phyloP scores from a whole-genome alignment of 2,888 invertebrate species.

The Globia sparganii region DNA sequence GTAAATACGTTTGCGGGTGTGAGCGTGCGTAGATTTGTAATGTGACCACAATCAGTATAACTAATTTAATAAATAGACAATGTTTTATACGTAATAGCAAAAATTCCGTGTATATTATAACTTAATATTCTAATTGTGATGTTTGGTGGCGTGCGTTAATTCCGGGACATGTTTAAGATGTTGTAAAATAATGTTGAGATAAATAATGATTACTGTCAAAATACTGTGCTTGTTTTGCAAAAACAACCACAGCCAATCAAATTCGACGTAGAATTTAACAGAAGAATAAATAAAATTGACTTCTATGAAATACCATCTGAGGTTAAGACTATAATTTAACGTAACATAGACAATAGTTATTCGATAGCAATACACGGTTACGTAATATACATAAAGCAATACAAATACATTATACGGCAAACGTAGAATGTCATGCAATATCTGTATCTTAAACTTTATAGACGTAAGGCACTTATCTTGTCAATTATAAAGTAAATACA shows the following conservation, averaged over 20 bases:
- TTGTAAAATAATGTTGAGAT: neutral
- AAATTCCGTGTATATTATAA: no score
- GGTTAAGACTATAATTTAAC: neutral
- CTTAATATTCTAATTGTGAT: no score
- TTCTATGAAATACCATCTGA: neutral
- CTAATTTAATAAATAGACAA: no score
- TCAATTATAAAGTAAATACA: constrained; percentile 39
- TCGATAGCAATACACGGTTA: neutral
- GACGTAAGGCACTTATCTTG: constrained; percentile 44
- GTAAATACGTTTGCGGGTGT: no score
- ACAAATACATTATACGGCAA: constrained; percentile 21
- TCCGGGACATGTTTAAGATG: no score
- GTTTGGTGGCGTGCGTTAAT: no score
- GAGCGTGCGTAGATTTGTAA: no score
- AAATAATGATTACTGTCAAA: neutral
- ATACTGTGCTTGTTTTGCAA: no score
- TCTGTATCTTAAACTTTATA: constrained; percentile 8
- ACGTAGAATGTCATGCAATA: constrained; percentile 19
- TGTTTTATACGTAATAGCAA: no score
- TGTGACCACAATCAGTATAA: no score
- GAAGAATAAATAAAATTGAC: neutral
- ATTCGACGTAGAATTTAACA: neutral
- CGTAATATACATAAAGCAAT: constrained; percentile 14
- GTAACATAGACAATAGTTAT: neutral
- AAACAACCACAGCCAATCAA: neutral